phyloP scores from a whole-genome alignment of 92 coral and sea anemone genomes.

The Phymanthus crucifer region DNA sequence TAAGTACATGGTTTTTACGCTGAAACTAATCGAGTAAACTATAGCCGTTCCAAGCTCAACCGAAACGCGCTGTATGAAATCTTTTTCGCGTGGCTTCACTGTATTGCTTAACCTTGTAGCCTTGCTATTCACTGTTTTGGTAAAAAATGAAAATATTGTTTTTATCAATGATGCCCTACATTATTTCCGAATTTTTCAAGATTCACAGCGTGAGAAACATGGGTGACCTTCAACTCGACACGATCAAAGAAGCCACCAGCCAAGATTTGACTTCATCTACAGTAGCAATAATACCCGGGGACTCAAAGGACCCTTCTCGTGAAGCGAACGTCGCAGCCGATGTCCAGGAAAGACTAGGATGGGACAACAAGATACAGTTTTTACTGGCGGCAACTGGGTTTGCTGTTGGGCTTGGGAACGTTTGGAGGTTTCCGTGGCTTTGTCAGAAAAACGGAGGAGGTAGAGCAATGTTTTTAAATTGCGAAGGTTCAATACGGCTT shows the following conservation, averaged over 20 bases:
- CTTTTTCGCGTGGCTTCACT: too few relatives aligned
- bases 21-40: too few relatives aligned
- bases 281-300: not conserved
- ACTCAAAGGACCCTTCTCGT: not conserved
- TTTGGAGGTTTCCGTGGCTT: constrained; percentile 94
- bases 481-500: too few relatives aligned
- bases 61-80: too few relatives aligned
- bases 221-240: constrained; percentile 10
- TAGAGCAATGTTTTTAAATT: constrained; percentile 12
- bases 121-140: not conserved
- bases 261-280: constrained; percentile 1
- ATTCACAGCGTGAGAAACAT: not conserved
- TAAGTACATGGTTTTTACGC: too few relatives aligned
- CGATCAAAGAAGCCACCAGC: not conserved
- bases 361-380: constrained; percentile 93
- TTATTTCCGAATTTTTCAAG: not conserved
- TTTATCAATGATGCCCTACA: not conserved
- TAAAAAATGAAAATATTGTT: not conserved
- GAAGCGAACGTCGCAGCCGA: constrained; percentile 16
- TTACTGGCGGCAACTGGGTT: constrained; percentile 86
- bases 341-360: constrained; percentile 51
- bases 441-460: constrained; percentile 99
- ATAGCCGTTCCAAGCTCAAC: too few relatives aligned
- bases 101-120: too few relatives aligned
- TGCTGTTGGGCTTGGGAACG: constrained; percentile 95